Conservation (phyloP, 2,888 invertebrate genomes). For the Eulithis testata region DNA sequence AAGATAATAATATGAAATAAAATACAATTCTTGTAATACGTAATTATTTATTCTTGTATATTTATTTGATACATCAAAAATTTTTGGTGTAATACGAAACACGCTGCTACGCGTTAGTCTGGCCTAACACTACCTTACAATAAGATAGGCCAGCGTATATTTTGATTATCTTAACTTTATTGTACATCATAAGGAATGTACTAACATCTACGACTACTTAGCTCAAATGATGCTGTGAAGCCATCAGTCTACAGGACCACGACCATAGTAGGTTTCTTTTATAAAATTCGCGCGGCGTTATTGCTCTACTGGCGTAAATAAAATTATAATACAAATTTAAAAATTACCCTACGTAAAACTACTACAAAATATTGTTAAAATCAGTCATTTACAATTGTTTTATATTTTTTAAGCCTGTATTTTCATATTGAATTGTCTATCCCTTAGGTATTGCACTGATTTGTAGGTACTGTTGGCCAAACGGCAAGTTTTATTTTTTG, state of each 20-base stretch:
- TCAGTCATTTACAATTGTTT: slow-evolving; percentile 76
- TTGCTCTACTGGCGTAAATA: slow-evolving; percentile 20
- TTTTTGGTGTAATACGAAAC: slow-evolving; percentile 80
- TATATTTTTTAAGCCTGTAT: slow-evolving; percentile 43
- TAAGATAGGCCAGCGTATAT: slow-evolving; percentile 61
- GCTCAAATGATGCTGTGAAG: slow-evolving; percentile 50
- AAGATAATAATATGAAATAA: slow-evolving; percentile 23
- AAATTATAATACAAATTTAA: slow-evolving; percentile 46
- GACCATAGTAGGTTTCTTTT: slow-evolving; percentile 7
- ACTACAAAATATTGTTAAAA: slow-evolving; percentile 69
- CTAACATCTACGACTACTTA: slow-evolving; percentile 70
- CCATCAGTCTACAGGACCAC: slow-evolving; percentile 7
- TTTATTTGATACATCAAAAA: slow-evolving; percentile 77
- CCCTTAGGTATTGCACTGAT: slow-evolving; percentile 52
- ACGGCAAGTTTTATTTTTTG: slow-evolving; percentile 11
- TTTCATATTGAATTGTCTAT: slow-evolving; percentile 37
- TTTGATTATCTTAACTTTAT: slow-evolving; percentile 63
- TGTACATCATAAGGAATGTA: slow-evolving; percentile 82
- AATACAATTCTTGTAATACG: slow-evolving; percentile 58
- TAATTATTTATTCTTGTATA: slow-evolving; percentile 77
- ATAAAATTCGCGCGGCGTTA: slow-evolving; percentile 18
- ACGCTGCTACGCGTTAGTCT: slow-evolving; percentile 61
- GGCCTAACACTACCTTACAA: slow-evolving; percentile 56
- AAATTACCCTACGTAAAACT: slow-evolving; percentile 65
- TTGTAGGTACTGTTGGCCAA: slow-evolving; percentile 13